Conservation (phyloP, 2,888 invertebrate genomes). For the Catocala nupta region DNA sequence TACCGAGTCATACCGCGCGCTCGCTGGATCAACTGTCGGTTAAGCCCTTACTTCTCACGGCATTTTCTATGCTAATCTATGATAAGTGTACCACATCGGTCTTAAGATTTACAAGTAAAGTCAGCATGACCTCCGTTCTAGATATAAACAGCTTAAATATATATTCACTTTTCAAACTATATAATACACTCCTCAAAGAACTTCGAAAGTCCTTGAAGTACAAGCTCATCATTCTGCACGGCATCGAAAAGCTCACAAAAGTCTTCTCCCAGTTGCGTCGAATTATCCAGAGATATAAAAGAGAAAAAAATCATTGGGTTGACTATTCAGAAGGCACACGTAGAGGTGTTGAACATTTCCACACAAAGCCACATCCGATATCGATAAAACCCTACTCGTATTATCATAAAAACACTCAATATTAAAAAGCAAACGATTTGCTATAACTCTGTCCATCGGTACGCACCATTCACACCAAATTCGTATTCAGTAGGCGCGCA, state of each 20-base stretch:
- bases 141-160: no score
- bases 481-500: conserved; percentile 76
- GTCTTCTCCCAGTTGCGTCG: background rate
- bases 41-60: conserved; percentile 18
- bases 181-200: no score
- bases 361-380: conserved; percentile 59
- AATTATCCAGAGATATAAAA: conserved; percentile 39
- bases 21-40: conserved; percentile 44
- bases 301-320: conserved; percentile 25
- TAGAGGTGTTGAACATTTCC: conserved; percentile 57
- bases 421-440: conserved; percentile 74
- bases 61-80: conserved; percentile 31
- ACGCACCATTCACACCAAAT: conserved; percentile 70
- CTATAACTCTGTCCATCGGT: conserved; percentile 72
- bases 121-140: no score
- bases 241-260: no score
- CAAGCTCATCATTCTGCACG: no score
- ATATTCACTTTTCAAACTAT: no score
- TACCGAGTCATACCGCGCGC: conserved; percentile 45
- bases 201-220: no score
- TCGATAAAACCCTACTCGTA: conserved; percentile 65
- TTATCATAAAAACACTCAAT: conserved; percentile 76
- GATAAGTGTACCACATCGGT: no score
- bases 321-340: conserved; percentile 42
- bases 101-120: no score